Conservation (phyloP, 2,113 vertebrate species). For the Leptobrachium leishanense region DNA sequence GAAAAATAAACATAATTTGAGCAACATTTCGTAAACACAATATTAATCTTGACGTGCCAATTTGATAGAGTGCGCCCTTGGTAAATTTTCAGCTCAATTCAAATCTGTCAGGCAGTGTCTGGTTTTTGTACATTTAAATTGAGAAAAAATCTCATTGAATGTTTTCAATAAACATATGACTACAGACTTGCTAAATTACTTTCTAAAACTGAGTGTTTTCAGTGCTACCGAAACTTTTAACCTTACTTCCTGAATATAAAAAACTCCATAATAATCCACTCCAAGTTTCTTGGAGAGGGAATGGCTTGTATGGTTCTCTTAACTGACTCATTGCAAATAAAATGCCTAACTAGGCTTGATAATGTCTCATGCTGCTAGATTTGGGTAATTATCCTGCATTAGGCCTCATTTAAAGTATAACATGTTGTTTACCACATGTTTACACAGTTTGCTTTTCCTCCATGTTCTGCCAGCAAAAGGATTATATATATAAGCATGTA, state of each 20-base stretch:
- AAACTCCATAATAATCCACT: slow-evolving; percentile 45
- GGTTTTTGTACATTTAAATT: no score
- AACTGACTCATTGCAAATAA: slow-evolving; percentile 47
- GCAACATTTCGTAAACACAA: background rate
- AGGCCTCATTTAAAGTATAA: slow-evolving; percentile 40
- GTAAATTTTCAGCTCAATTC: background rate
- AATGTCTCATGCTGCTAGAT: slow-evolving; percentile 46
- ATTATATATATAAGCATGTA: no score
- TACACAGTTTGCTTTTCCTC: background rate
- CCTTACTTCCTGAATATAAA: slow-evolving; percentile 34
- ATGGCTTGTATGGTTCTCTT: slow-evolving; percentile 31
- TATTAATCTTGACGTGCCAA: background rate
- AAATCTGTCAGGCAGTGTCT: slow-evolving; percentile 13
- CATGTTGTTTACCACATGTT: background rate
- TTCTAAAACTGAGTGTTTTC: slow-evolving; percentile 20
- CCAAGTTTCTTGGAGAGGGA: slow-evolving; percentile 28
- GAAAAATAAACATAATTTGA: background rate
- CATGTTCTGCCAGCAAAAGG: background rate
- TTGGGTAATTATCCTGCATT: slow-evolving; percentile 51
- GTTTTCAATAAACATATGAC: background rate
- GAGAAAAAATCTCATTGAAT: background rate
- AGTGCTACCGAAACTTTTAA: slow-evolving; percentile 25
- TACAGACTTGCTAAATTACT: slow-evolving; percentile 30
- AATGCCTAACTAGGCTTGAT: slow-evolving; percentile 18
- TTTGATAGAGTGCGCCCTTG: background rate